A percentile compares a stretch with the other conserved stretches of the same genome.
These are phyloP conservation scores for Ceryle rudis DNA, from an alignment of 2,797 vertebrate species.

Conservation along the genomic window DNA sequence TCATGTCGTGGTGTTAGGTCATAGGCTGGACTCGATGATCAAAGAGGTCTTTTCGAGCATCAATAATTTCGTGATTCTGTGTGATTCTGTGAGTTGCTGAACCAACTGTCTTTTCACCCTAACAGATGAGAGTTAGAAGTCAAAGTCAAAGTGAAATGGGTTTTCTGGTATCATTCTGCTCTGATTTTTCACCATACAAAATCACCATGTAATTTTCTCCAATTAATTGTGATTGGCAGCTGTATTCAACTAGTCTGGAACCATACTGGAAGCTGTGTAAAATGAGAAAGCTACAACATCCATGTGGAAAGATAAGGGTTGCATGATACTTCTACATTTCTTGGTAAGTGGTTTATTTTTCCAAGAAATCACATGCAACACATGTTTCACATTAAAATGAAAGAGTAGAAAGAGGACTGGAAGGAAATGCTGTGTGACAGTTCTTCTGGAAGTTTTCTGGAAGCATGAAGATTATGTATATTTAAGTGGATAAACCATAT, in stretches of 20 bases:
- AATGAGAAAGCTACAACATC: background rate
- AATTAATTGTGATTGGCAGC: too few species aligned
- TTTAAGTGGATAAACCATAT: background rate
- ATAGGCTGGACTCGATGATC: too few species aligned
- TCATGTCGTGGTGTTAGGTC: too few species aligned
- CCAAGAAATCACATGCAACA: background rate
- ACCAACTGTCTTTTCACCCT: too few species aligned
- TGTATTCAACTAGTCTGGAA: too few species aligned
- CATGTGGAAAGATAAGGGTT: background rate
- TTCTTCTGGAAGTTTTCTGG: constrained; percentile 10
- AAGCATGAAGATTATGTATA: background rate
- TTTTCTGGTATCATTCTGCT: too few species aligned
- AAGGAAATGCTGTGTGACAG: background rate
- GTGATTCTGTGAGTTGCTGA: background rate
- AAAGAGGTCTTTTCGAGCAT: too few species aligned
- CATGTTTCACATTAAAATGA: background rate
- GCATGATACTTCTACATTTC: background rate
- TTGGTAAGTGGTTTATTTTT: background rate
- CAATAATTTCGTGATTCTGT: too few species aligned
- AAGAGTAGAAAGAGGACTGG: background rate
- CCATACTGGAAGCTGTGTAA: background rate
- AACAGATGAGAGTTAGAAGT: too few species aligned
- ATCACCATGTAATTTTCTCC: too few species aligned
- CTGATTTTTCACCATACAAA: too few species aligned
- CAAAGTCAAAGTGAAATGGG: too few species aligned